Evolutionary conservation across 2,888 invertebrate species (phyloP), one percentile per base, ranked within the genome.

Genomic region (Keiferia lycopersicella): DNA sequence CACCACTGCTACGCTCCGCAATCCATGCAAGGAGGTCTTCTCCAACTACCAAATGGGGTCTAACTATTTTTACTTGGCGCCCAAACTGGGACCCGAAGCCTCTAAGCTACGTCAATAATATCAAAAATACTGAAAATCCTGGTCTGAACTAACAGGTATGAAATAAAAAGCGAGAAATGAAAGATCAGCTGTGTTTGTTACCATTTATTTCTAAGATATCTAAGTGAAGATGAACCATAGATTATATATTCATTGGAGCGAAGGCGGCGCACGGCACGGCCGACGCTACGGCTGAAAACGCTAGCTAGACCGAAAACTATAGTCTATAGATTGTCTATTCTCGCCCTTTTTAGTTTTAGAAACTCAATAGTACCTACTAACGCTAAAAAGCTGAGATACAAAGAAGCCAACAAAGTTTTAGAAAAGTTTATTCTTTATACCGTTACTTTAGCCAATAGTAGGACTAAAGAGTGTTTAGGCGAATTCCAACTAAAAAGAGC

Each of bases 161-260:
- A 75, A 77, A 72, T 70, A 74, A 73, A 76, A 91, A 91, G 90
- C 90, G 85, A 84, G 84, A 90, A 91, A 90, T 91, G 87, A 91
- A 91, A 91, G 83, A 89, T 81, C 90, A 79, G 85, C 88, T 86
- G 87, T 88, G 87, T 89, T 86, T 86, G 81, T 89, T 84, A 90
- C 86, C 88, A 86, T 88, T 86, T 89, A 87, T 88, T 86, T 84
- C 86, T 88, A 87, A 87, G 80, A 85, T 80, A 85, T 81, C 89
- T 89, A 90, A 87, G 89, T 90, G 90, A 87, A 88, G 87, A 88
- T 89, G 89, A 89, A 86, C 83, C 87, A 86, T 86, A 87, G 78
- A 81, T 65, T 64, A 69, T 71, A 66, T 80, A 79, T 80, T 80
- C 61, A 81, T 83, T 85, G 83, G 86, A 88, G 75, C 80, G 80